Evolutionary conservation across 2,797 vertebrate species (phyloP), one percentile per base, ranked within the genome.

Genomic region (Cynodonichthys magdalenae): DNA sequence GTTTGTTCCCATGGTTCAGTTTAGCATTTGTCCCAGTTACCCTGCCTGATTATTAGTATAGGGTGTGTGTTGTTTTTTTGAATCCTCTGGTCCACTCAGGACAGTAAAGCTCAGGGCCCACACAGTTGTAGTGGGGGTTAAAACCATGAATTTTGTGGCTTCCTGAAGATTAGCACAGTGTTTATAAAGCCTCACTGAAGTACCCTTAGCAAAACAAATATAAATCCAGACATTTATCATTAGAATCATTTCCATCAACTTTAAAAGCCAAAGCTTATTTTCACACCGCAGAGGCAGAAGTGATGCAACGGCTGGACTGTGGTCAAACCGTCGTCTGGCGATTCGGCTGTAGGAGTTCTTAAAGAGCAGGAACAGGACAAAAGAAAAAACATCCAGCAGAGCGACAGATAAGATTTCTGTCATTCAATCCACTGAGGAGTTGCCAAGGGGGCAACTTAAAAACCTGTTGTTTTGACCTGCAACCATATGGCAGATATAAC

Each of bases 401-500:
- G 17, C 34, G 20, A 10, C 50, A 69, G 60, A 59, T 49, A 39
- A 17, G 17, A 53, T 28, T 41, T 19, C 11, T 63, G 72, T 82
- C 67, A 86, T 80, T 77, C 75, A 74, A 87, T 87, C 81, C 80
- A 60, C 44, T 51, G 53, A 60, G 51, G 47, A 56, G 73, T 69
- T 59, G 47, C 42, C 76, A 71, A 79, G 52, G 31, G 53, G 53
- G 69, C 59, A 29, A 4, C 34, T 64, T 51, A 24, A 64, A 79
- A 87, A 86, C 81, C 82, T 81, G 73, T 76, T 85, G 82, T 76
- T 88, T 84, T 87, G 82, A 87, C 86, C 79, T 81, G 71, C 66
- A 80, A 89, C 82, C 90, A 92, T 89, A 86, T 92, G 89, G 89
- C 80, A 86, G 73, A 63, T 86, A 90, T 90, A 85, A 86, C 72